Percentiles rank a stretch among this genome's conserved stretches.
These are phyloP conservation scores for Lamprologus tigripictilis DNA, from an alignment of 2,113 vertebrate species.

Conservation along the genomic window DNA sequence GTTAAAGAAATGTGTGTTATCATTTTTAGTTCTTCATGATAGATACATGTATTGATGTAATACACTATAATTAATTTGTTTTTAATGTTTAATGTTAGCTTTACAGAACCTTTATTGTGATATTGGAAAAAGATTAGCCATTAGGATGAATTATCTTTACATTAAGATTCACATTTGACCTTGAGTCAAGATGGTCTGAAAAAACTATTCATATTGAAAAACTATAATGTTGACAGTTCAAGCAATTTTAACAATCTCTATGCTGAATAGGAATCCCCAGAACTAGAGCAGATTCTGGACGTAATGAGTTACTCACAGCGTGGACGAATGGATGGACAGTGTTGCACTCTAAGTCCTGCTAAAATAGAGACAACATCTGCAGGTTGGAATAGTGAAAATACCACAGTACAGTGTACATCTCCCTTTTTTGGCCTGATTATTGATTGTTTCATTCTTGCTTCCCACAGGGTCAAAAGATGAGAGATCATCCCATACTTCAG, in stretches of 20 bases:
- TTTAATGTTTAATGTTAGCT: neutral
- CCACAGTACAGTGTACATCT: neutral
- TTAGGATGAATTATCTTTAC: neutral
- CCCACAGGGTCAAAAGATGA: conserved; percentile 37
- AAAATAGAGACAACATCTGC: neutral
- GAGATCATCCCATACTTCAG: conserved; percentile 56
- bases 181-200: neutral
- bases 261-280: conserved; percentile 3
- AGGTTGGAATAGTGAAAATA: neutral
- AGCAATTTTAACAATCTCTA: neutral
- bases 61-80: neutral
- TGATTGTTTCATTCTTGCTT: neutral
- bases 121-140: neutral
- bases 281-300: conserved; percentile 67
- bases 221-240: neutral
- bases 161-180: neutral
- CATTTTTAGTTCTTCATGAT: neutral
- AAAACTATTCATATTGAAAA: neutral
- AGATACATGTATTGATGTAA: neutral
- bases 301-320: conserved; percentile 68
- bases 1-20: neutral
- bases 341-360: conserved; percentile 43
- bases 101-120: neutral
- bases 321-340: conserved; percentile 69
- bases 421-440: neutral